These are phyloP conservation scores for Notechis scutatus DNA, from an alignment of 2,113 vertebrate species.

Conservation along the genomic window DNA sequence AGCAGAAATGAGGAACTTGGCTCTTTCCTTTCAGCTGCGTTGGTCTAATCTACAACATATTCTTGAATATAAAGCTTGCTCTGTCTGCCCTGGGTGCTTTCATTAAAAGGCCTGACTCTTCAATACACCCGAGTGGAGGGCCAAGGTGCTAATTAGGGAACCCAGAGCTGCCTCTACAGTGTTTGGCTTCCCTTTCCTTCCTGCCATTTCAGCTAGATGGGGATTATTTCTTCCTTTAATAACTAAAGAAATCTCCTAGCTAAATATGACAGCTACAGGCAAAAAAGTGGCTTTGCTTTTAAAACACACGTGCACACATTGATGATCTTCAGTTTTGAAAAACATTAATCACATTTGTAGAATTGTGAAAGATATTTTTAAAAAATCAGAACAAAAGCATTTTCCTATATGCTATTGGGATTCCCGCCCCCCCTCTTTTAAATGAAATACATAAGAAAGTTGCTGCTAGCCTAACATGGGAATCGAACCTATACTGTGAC, in stretches of 20 bases:
- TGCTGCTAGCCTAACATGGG: not conserved
- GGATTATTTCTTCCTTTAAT: not conserved
- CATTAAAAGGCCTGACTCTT: not conserved
- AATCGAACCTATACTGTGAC: not conserved
- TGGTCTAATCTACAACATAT: conserved; percentile 47
- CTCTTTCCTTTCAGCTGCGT: conserved; percentile 48
- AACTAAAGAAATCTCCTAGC: not conserved
- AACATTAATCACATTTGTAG: not conserved
- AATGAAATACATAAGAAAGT: not conserved
- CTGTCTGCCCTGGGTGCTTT: conserved; percentile 31
- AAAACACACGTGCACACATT: not conserved
- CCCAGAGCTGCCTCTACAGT: not conserved
- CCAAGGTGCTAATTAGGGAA: not conserved
- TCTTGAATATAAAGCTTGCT: conserved; percentile 46
- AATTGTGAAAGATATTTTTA: not conserved
- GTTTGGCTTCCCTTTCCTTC: not conserved
- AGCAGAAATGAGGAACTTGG: conserved; percentile 53
- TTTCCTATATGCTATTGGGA: not conserved
- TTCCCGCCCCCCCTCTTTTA: not conserved
- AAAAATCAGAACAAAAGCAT: not conserved
- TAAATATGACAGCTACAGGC: not conserved
- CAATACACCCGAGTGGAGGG: not conserved
- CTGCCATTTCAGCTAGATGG: not conserved
- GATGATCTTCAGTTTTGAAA: not conserved
- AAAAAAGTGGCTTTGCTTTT: not conserved